A percentile compares a stretch with the other conserved stretches of the same genome.
These are phyloP conservation scores for Trematomus bernacchii DNA, from an alignment of 2,797 vertebrate species.

Conservation along the genomic window DNA sequence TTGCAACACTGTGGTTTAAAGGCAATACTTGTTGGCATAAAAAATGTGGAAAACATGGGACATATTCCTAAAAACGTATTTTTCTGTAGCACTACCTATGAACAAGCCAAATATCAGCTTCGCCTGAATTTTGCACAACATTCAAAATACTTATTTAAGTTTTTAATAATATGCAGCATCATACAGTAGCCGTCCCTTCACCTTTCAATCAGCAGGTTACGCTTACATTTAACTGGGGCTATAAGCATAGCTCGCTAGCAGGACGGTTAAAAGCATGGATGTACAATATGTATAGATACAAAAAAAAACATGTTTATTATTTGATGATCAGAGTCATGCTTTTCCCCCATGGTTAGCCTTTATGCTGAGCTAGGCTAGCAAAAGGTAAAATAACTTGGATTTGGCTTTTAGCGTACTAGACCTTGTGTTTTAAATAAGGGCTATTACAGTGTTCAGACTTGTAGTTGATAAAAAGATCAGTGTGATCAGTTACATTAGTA, in stretches of 20 bases:
- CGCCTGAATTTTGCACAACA: conserved; percentile 1
- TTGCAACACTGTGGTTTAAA: neutral
- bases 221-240: neutral
- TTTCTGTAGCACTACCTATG: neutral
- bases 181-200: neutral
- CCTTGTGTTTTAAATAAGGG: too few relatives aligned
- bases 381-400: too few relatives aligned
- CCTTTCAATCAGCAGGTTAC: neutral
- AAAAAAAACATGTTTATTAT: too few relatives aligned
- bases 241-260: neutral
- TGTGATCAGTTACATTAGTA: too few relatives aligned
- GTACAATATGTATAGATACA: too few relatives aligned
- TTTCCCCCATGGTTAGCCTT: too few relatives aligned
- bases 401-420: too few relatives aligned
- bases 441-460: too few relatives aligned
- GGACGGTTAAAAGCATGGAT: too few relatives aligned
- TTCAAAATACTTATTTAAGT: neutral
- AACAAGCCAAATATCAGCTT: neutral
- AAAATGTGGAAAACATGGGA: neutral
- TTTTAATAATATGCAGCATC: neutral
- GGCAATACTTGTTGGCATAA: too few relatives aligned
- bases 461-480: too few relatives aligned
- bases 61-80: neutral
- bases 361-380: neutral
- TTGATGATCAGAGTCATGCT: too few relatives aligned